Conservation (phyloP, 2,113 vertebrate genomes). For the Psilopogon haemacephalus region DNA sequence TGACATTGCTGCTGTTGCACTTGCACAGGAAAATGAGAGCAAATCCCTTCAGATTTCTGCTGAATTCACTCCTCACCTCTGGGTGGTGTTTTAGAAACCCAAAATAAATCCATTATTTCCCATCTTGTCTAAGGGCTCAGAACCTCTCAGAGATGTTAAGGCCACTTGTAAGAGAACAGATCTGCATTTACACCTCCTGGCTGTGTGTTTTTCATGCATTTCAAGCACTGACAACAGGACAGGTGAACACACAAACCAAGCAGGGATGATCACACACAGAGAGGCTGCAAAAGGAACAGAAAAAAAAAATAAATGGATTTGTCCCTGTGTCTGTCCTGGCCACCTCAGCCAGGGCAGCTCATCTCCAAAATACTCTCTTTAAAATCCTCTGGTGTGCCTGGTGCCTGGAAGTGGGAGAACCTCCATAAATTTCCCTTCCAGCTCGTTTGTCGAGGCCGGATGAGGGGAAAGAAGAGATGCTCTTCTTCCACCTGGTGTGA, state of each 20-base stretch:
- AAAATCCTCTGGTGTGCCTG: not conserved
- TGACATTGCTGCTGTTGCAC: not conserved
- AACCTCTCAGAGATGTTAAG: slow-evolving; percentile 22
- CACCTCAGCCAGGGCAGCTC: not conserved
- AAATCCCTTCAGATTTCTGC: slow-evolving; percentile 2
- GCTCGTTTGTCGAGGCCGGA: not conserved
- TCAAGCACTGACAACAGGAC: slow-evolving; percentile 14
- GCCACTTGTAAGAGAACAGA: slow-evolving; percentile 18
- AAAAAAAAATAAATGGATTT: not conserved
- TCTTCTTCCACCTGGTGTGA: not conserved
- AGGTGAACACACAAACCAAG: not conserved
- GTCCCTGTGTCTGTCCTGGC: not conserved
- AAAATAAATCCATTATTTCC: slow-evolving; percentile 14
- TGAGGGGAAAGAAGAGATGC: not conserved
- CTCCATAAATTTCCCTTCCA: not conserved
- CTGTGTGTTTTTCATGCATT: slow-evolving; percentile 33
- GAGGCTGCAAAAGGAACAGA: not conserved
- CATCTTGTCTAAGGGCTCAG: slow-evolving; percentile 25
- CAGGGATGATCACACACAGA: not conserved
- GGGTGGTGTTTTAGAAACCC: slow-evolving; percentile 38
- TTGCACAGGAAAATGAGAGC: not conserved
- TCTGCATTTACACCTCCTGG: slow-evolving; percentile 14
- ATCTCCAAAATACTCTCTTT: not conserved
- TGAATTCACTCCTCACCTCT: slow-evolving; percentile 32
- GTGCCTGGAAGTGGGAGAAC: not conserved